phyloP scores from a whole-genome alignment of 2,888 invertebrate species.

The Ochropacha duplaris region DNA sequence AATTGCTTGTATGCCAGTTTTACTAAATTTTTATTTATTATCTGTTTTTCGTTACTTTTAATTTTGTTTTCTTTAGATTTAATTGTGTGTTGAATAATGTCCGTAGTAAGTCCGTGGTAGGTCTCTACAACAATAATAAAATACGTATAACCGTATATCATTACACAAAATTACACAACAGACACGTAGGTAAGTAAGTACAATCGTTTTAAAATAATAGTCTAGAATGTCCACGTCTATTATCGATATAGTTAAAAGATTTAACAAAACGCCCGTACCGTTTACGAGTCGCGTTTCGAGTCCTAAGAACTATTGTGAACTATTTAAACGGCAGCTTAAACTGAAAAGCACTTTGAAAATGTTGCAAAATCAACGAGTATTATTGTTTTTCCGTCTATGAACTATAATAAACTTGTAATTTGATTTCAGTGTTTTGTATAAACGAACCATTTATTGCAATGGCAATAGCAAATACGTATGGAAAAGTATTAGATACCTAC shows the following conservation, averaged over 20 bases:
- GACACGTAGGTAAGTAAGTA: too few relatives aligned
- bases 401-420: background rate
- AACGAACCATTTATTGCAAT: background rate
- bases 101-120: too few relatives aligned
- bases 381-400: slow-evolving; percentile 6
- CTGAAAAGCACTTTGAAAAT: slow-evolving; percentile 12
- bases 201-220: background rate
- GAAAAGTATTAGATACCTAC: background rate
- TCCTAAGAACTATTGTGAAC: slow-evolving; percentile 2
- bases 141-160: too few relatives aligned
- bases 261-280: slow-evolving; percentile 4
- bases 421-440: background rate
- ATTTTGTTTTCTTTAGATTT: too few relatives aligned
- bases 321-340: slow-evolving; percentile 8
- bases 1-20: too few relatives aligned
- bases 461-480: background rate
- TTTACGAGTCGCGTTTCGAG: slow-evolving; percentile 4
- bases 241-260: background rate
- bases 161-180: too few relatives aligned
- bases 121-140: too few relatives aligned
- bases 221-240: background rate
- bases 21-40: too few relatives aligned
- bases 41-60: too few relatives aligned
- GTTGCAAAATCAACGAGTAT: background rate
- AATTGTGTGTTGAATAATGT: too few relatives aligned